phyloP scores from a whole-genome alignment of 2,888 invertebrate genomes.

The Strigamia transsilvanica region DNA sequence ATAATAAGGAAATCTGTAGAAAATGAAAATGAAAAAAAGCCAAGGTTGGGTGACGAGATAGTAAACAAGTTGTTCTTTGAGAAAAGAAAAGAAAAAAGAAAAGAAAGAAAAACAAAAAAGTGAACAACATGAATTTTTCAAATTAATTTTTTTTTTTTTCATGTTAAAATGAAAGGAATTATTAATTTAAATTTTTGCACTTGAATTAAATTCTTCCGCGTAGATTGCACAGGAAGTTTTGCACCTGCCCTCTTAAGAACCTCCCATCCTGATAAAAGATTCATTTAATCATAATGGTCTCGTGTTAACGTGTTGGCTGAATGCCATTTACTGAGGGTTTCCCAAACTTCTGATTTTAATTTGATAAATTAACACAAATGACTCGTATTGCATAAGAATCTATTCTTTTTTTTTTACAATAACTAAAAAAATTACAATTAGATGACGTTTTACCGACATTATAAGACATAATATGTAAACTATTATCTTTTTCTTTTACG shows the following conservation, averaged over 20 bases:
- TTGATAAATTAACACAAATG: not conserved
- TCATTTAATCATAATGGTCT: conserved; percentile 27
- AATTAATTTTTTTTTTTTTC: not conserved
- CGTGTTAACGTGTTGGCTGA: conserved; percentile 37
- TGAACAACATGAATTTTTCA: not conserved
- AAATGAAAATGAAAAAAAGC: not conserved
- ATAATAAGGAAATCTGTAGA: too few species aligned
- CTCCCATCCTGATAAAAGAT: conserved; percentile 33
- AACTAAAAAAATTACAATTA: not conserved
- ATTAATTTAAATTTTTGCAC: not conserved
- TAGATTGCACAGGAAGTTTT: not conserved
- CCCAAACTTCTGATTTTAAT: conserved; percentile 25
- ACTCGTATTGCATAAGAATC: not conserved
- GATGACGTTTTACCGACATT: not conserved
- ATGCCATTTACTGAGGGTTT: conserved; percentile 26
- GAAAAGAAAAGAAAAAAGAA: not conserved
- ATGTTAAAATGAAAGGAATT: not conserved
- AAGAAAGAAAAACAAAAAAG: not conserved
- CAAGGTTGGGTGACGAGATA: not conserved
- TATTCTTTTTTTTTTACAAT: not conserved
- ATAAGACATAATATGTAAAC: not conserved
- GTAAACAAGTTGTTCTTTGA: not conserved
- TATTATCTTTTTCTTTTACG: not conserved
- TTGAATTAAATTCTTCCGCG: conserved; percentile 11
- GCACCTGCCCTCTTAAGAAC: conserved; percentile 27